A percentile compares a stretch with the other conserved stretches of the same genome.
Conservation (phyloP, 1,140 invertebrate species). For the Caligus rogercresseyi region DNA sequence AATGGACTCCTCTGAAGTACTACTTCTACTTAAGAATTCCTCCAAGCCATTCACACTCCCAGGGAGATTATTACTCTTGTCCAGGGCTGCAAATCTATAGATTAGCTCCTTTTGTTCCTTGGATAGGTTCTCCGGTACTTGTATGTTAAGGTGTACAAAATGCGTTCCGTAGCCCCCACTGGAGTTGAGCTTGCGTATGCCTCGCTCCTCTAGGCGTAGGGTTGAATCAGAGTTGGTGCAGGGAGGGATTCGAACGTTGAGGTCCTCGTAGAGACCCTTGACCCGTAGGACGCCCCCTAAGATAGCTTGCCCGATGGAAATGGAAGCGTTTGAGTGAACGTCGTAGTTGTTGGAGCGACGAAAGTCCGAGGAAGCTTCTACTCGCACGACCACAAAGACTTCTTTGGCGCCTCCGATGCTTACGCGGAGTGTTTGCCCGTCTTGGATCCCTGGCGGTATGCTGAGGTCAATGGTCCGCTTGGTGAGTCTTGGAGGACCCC, state of each 20-base stretch:
- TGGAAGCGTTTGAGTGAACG: slow-evolving; percentile 11
- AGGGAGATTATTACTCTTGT: not conserved
- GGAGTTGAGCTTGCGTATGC: not conserved
- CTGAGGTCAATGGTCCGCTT: not conserved
- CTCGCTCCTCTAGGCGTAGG: not conserved
- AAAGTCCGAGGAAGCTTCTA: slow-evolving; percentile 4
- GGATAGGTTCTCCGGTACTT: not conserved
- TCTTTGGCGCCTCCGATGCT: slow-evolving; percentile 11
- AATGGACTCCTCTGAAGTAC: too few species aligned
- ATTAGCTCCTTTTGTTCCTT: not conserved
- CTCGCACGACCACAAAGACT: slow-evolving; percentile 13
- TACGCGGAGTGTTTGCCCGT: slow-evolving; percentile 14
- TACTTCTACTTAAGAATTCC: too few species aligned
- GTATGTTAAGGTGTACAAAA: not conserved
- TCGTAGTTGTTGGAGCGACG: not conserved
- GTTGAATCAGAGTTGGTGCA: slow-evolving; percentile 9
- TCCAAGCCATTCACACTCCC: not conserved
- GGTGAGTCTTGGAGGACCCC: not conserved
- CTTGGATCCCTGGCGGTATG: slow-evolving; percentile 4
- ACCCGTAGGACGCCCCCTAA: slow-evolving; percentile 11
- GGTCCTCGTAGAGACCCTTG: slow-evolving; percentile 15
- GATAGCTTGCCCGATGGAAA: slow-evolving; percentile 15
- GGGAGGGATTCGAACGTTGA: slow-evolving; percentile 9
- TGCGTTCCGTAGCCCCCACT: slow-evolving; percentile 1
- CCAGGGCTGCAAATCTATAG: not conserved